phyloP scores from a whole-genome alignment of 2,888 invertebrate species.

The Aricia artaxerxes region DNA sequence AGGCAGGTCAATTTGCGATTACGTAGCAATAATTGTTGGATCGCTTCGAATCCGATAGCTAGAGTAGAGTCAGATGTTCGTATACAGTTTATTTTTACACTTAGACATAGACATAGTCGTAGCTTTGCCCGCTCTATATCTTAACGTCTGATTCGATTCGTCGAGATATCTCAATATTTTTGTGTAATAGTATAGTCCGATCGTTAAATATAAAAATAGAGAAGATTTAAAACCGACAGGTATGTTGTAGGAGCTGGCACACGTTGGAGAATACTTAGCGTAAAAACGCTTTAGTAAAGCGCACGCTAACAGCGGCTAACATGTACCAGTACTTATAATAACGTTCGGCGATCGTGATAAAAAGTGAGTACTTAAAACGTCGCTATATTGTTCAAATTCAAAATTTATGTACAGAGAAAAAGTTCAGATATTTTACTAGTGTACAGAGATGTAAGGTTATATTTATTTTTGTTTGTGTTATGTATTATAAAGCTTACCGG shows the following conservation, averaged over 20 bases:
- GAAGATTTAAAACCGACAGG: conserved; percentile 4
- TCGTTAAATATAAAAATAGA: neutral
- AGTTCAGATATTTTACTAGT: conserved; percentile 51
- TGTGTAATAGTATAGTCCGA: conserved; percentile 11
- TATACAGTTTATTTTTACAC: conserved; percentile 28
- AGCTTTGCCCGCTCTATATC: neutral
- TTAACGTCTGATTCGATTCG: neutral
- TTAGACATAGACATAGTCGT: conserved; percentile 16
- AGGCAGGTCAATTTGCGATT: conserved; percentile 6
- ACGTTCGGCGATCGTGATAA: neutral
- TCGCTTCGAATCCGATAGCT: conserved; percentile 22
- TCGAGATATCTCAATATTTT: neutral
- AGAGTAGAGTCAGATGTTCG: neutral
- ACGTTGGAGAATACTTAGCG: neutral
- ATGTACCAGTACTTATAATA: neutral
- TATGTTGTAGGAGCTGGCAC: neutral
- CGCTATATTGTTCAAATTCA: conserved; percentile 20
- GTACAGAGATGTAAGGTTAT: conserved; percentile 74
- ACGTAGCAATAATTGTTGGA: conserved; percentile 2
- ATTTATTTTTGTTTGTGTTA: conserved; percentile 66
- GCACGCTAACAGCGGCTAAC: neutral
- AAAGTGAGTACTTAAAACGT: conserved; percentile 34
- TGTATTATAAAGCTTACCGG: conserved; percentile 47
- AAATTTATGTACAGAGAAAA: conserved; percentile 32
- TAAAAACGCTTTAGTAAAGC: conserved; percentile 10